phyloP scores from a whole-genome alignment of 2,797 vertebrate species.

The Molothrus ater region DNA sequence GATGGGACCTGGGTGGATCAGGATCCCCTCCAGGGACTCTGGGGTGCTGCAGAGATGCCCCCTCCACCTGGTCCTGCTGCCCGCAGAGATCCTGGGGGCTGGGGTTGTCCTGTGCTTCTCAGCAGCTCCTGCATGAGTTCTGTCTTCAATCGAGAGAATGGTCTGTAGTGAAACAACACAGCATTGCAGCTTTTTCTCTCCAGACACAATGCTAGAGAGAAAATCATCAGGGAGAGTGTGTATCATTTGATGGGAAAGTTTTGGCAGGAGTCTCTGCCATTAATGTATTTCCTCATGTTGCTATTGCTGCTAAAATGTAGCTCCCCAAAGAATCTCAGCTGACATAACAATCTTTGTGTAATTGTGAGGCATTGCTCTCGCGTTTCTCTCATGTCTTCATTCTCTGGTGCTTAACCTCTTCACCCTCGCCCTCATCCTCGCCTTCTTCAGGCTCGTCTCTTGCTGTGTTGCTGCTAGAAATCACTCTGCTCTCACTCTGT shows the following conservation, averaged over 20 bases:
- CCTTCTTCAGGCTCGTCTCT: constrained; percentile 29
- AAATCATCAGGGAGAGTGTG: neutral
- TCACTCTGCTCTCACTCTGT: constrained; percentile 54
- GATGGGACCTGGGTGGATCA: neutral
- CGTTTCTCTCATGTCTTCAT: constrained; percentile 56
- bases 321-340: constrained; percentile 47
- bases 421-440: constrained; percentile 49
- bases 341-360: constrained; percentile 46
- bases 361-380: neutral
- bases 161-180: neutral
- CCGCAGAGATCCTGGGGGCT: neutral
- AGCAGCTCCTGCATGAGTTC: fast-evolving
- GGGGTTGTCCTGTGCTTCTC: neutral
- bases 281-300: neutral
- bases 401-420: constrained; percentile 63
- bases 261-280: neutral
- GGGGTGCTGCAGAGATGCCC: neutral
- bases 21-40: neutral
- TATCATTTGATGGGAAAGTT: neutral
- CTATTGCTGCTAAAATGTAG: neutral
- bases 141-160: neutral
- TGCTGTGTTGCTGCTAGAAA: constrained; percentile 38
- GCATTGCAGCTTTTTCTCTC: neutral
- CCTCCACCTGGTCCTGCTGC: neutral
- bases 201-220: neutral